A percentile compares a stretch with the other conserved stretches of the same genome.
Evolutionary conservation across 2,888 invertebrate species (phyloP).

Genomic region (Microplitis manilae): DNA sequence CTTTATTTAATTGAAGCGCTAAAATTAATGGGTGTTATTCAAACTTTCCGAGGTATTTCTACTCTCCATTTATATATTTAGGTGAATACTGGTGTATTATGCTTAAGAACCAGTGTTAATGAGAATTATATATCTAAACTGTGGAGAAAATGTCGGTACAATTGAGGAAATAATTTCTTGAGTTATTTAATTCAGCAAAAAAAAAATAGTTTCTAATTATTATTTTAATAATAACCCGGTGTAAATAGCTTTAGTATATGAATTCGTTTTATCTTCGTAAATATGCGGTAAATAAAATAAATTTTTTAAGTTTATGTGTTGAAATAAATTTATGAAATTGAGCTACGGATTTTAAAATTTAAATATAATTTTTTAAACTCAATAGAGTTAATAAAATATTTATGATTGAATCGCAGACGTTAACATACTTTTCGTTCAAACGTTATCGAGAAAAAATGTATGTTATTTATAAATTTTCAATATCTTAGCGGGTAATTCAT

Average conservation of each 20-base stretch:
- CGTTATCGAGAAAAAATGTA: no score
- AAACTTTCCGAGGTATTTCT: neutral
- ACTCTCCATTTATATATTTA: neutral
- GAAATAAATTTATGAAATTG: no score
- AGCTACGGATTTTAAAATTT: no score
- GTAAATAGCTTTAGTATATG: neutral
- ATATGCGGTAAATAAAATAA: neutral
- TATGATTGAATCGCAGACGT: no score
- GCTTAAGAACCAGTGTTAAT: neutral
- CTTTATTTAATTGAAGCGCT: neutral
- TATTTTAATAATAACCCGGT: neutral
- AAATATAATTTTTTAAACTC: no score
- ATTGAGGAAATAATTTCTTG: slow-evolving; percentile 1
- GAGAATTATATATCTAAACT: neutral
- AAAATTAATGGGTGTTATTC: neutral
- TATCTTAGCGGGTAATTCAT: neutral
- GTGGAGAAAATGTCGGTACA: neutral
- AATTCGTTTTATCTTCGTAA: slow-evolving; percentile 1
- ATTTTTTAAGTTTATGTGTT: neutral
- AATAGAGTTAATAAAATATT: no score
- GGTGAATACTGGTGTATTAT: neutral
- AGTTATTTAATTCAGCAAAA: neutral
- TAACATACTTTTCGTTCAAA: no score
- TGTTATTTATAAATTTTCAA: no score
- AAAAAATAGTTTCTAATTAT: neutral